Percentiles rank a stretch among this genome's conserved stretches.
These are phyloP conservation scores for Melanotaenia maccullochi DNA, from an alignment of 2,797 vertebrate species.

Conservation along the genomic window DNA sequence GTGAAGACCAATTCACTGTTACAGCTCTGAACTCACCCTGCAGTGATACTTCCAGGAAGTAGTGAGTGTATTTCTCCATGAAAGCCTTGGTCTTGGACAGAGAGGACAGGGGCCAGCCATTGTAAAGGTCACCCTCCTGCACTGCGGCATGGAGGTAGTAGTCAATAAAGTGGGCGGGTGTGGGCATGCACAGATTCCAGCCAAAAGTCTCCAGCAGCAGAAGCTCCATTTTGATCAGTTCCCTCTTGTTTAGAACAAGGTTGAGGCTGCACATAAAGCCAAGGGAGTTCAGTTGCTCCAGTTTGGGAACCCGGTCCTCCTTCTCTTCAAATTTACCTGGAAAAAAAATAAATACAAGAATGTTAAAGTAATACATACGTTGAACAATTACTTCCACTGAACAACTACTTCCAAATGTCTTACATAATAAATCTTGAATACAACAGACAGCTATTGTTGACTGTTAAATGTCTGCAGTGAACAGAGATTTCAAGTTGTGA, in stretches of 20 bases:
- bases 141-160: slow-evolving; percentile 91
- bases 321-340: slow-evolving; percentile 95
- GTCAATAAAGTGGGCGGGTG: slow-evolving; percentile 92
- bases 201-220: slow-evolving; percentile 90
- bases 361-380: background rate
- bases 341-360: background rate
- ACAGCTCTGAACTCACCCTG: slow-evolving; percentile 83
- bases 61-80: slow-evolving; percentile 92
- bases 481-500: background rate
- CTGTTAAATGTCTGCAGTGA: background rate
- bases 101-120: slow-evolving; percentile 88
- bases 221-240: slow-evolving; percentile 90
- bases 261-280: slow-evolving; percentile 88
- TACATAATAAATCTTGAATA: background rate
- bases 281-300: slow-evolving; percentile 90
- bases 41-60: slow-evolving; percentile 91
- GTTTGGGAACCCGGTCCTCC: slow-evolving; percentile 89
- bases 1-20: background rate
- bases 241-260: slow-evolving; percentile 87
- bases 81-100: slow-evolving; percentile 88
- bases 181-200: slow-evolving; percentile 95
- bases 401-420: background rate
- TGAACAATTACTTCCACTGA: no score
- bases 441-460: background rate
- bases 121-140: slow-evolving; percentile 89